phyloP scores from a whole-genome alignment of 1,140 invertebrate species.

The Paralvinella palmiformis region DNA sequence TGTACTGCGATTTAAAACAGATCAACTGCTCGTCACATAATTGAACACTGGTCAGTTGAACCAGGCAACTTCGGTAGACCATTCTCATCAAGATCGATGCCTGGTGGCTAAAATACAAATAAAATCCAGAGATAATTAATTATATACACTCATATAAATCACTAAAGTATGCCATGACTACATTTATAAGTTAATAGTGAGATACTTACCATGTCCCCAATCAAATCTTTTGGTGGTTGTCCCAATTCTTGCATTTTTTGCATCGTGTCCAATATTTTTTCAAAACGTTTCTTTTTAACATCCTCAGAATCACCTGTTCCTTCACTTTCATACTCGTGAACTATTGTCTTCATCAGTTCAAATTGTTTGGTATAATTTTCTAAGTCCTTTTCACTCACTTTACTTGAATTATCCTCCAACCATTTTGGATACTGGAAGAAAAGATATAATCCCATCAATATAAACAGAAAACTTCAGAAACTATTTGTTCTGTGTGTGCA shows the following conservation, averaged over 20 bases:
- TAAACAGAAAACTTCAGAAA: not conserved
- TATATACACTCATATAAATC: not conserved
- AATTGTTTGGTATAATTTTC: conserved; percentile 71
- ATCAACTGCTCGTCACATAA: no score
- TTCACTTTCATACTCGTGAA: conserved; percentile 70
- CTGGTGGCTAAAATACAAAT: conserved; percentile 25
- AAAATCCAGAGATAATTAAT: not conserved
- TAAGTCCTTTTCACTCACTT: conserved; percentile 58
- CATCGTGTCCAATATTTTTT: conserved; percentile 71
- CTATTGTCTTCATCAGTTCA: conserved; percentile 67
- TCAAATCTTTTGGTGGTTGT: conserved; percentile 75
- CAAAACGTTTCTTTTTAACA: conserved; percentile 70
- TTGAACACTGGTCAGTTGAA: conserved; percentile 28
- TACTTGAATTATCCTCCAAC: conserved; percentile 68
- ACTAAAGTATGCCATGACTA: not conserved
- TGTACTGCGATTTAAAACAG: no score
- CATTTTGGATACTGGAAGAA: conserved; percentile 68
- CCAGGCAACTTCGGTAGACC: conserved; percentile 39
- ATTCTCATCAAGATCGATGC: conserved; percentile 42
- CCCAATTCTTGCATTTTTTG: conserved; percentile 81
- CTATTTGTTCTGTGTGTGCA: not conserved
- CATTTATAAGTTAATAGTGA: not conserved
- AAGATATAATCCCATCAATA: not conserved
- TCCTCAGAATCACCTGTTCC: conserved; percentile 63
- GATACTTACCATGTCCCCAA: conserved; percentile 59